A percentile compares a stretch with the other conserved stretches of the same genome.
These are phyloP conservation scores for Sciurus vulgaris DNA, from an alignment of 2,797 vertebrate species.

Conservation along the genomic window DNA sequence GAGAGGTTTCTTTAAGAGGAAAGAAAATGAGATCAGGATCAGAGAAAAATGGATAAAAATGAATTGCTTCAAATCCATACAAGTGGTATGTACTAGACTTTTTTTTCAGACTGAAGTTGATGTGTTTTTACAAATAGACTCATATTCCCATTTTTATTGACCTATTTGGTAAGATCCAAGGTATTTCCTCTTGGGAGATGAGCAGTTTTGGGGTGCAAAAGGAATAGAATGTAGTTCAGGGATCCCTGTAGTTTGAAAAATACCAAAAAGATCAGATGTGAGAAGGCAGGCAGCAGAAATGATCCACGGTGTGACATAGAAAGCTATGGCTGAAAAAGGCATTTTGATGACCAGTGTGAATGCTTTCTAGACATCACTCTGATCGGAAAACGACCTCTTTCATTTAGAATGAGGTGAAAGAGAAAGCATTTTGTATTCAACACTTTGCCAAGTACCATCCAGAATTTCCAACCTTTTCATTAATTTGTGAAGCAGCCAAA, in stretches of 20 bases:
- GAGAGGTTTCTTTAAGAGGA: not conserved
- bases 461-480: not conserved
- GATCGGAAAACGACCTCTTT: not conserved
- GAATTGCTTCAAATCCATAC: not conserved
- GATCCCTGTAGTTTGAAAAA: not conserved
- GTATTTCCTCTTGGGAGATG: not conserved
- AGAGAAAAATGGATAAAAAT: not conserved
- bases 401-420: not conserved
- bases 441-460: not conserved
- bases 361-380: not conserved
- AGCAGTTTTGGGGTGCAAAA: not conserved
- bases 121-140: not conserved
- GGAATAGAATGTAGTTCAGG: not conserved
- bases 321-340: not conserved
- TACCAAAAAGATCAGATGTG: not conserved
- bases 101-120: not conserved
- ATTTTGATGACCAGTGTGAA: not conserved
- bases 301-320: accelerated
- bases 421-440: not conserved
- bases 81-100: not conserved
- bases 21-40: constrained; percentile 31
- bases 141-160: not conserved
- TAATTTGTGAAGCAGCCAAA: not conserved
- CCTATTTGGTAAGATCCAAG: not conserved
- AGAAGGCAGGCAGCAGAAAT: not conserved